Percentiles rank a stretch among this genome's conserved stretches.
Evolutionary conservation across 2,888 invertebrate genomes (phyloP).

Genomic region (Tromatobia lineatoria): DNA sequence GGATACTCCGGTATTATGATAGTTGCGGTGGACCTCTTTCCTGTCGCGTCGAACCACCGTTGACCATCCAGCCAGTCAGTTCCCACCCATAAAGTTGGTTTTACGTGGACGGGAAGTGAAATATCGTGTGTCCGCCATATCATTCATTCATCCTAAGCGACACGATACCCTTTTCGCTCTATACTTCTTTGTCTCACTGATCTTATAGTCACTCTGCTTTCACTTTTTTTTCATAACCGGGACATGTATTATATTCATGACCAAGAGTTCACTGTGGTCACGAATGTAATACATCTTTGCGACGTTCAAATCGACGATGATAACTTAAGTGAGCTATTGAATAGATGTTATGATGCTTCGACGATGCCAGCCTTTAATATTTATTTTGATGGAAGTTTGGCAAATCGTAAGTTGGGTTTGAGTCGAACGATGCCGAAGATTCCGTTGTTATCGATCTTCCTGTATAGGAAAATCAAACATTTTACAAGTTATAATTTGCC

Average conservation of each 20-base stretch:
- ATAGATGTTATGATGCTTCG: no score
- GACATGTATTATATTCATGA: slow-evolving; percentile 60
- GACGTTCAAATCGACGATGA: slow-evolving; percentile 48
- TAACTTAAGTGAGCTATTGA: no score
- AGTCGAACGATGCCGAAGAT: no score
- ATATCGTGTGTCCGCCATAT: slow-evolving; percentile 80
- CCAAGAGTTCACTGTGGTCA: slow-evolving; percentile 49
- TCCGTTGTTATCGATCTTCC: no score
- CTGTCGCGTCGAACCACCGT: slow-evolving; percentile 77
- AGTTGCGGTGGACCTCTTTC: slow-evolving; percentile 81
- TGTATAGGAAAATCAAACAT: no score
- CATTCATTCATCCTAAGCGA: slow-evolving; percentile 65
- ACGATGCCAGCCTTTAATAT: no score
- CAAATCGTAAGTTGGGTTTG: no score
- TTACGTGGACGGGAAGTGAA: slow-evolving; percentile 82
- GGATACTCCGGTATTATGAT: slow-evolving; percentile 82
- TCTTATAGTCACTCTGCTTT: slow-evolving; percentile 2
- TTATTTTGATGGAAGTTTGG: no score
- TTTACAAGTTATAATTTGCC: no score
- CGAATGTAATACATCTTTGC: slow-evolving; percentile 49
- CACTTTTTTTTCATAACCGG: slow-evolving; percentile 51
- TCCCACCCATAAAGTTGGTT: slow-evolving; percentile 80
- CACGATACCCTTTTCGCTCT: slow-evolving; percentile 59
- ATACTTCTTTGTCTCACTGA: slow-evolving; percentile 9
- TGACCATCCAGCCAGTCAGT: slow-evolving; percentile 66